Conservation (phyloP, 2,113 vertebrate genomes). For the Loxodonta africana region DNA sequence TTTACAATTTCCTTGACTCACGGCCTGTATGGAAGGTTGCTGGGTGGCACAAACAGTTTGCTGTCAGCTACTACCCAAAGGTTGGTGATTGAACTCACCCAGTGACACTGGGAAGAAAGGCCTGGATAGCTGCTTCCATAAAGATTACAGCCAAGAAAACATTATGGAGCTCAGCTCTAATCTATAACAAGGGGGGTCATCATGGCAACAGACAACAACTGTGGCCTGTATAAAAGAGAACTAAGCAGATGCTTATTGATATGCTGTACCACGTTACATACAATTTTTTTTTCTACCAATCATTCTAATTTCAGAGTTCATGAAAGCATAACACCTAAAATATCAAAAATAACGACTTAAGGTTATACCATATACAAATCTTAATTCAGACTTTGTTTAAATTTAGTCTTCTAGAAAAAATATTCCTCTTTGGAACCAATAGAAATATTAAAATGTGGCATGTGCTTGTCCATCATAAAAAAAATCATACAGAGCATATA, state of each 20-base stretch:
- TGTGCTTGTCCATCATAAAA: not conserved
- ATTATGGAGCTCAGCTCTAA: too few species aligned
- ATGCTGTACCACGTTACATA: not conserved
- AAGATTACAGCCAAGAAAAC: too few species aligned
- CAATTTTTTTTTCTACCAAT: slow-evolving; percentile 5
- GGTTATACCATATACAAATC: not conserved
- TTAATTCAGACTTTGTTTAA: not conserved
- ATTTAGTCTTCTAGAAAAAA: not conserved
- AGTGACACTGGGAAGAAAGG: too few species aligned
- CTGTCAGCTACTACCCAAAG: too few species aligned
- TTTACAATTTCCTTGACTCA: slow-evolving; percentile 23
- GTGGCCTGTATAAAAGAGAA: not conserved
- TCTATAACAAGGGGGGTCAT: too few species aligned
- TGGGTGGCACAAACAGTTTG: too few species aligned
- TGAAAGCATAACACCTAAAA: not conserved
- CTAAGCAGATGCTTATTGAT: not conserved
- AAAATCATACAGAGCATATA: not conserved
- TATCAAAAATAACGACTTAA: not conserved
- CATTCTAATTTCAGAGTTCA: slow-evolving; percentile 43
- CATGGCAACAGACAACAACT: too few species aligned
- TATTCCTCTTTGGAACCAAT: not conserved
- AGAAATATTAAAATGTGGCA: not conserved
- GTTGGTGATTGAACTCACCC: too few species aligned
- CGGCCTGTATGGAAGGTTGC: not conserved
- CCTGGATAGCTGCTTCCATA: too few species aligned